Conservation (phyloP, 2,797 vertebrate genomes). For the Thamnophis elegans region DNA sequence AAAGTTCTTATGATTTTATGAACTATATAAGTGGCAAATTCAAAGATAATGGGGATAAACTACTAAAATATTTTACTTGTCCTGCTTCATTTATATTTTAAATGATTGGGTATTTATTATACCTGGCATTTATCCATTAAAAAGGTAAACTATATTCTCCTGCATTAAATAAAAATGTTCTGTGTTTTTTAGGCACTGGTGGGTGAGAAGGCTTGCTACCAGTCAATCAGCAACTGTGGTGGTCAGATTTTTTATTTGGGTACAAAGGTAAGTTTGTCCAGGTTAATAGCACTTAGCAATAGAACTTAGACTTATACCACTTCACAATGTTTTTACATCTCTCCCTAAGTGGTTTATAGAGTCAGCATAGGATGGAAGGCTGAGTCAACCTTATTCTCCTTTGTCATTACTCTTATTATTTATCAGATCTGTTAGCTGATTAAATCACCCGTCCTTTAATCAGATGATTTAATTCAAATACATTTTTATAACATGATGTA, state of each 20-base stretch:
- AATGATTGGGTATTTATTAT: not conserved
- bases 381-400: not conserved
- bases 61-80: not conserved
- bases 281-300: not conserved
- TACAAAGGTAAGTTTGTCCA: constrained; percentile 82
- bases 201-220: constrained; percentile 96
- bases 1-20: not conserved
- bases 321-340: not conserved
- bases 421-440: not conserved
- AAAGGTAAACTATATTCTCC: not conserved
- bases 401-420: not conserved
- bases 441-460: not conserved
- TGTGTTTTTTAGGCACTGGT: constrained; percentile 83
- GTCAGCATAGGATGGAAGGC: not conserved
- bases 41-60: not conserved
- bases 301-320: not conserved
- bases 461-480: not conserved
- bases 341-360: not conserved
- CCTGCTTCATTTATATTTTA: constrained; percentile 13
- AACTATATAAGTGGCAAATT: not conserved
- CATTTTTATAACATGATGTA: not conserved
- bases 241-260: constrained; percentile 94
- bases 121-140: not conserved
- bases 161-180: not conserved
- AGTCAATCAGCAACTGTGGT: constrained; percentile 89